These are phyloP conservation scores for Melanotaenia pygmaea DNA, from an alignment of 2,797 vertebrate species.

Conservation along the genomic window DNA sequence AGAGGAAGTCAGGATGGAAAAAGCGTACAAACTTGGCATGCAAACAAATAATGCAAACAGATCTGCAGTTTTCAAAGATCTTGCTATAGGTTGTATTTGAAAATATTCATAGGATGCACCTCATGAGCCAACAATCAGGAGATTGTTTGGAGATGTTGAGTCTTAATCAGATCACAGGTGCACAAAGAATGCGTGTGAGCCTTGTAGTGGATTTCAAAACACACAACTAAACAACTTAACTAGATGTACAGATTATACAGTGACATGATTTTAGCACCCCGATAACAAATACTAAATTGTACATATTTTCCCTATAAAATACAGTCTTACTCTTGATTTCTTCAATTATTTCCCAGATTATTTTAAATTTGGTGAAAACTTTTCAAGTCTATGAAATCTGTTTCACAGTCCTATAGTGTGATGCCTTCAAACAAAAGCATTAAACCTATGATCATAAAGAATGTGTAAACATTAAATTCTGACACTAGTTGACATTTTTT, in stretches of 20 bases:
- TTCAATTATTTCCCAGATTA: neutral
- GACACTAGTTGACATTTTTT: neutral
- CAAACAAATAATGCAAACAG: slow-evolving; percentile 32
- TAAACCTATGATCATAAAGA: neutral
- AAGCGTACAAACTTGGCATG: slow-evolving; percentile 12
- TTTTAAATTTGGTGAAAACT: neutral
- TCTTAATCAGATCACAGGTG: neutral
- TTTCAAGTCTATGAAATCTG: neutral
- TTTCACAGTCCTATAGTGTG: neutral
- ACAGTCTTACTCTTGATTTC: neutral
- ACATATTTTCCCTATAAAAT: slow-evolving; percentile 10
- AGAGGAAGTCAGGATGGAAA: slow-evolving; percentile 45
- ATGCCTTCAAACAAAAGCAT: neutral
- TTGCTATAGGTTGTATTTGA: slow-evolving; percentile 37
- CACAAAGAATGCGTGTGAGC: neutral
- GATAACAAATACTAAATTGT: slow-evolving; percentile 15
- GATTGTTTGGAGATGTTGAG: neutral
- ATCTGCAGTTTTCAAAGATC: slow-evolving; percentile 15
- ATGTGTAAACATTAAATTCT: neutral
- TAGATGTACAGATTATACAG: neutral
- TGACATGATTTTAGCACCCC: slow-evolving; percentile 5
- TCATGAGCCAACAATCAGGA: slow-evolving; percentile 41
- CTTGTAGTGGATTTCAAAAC: neutral
- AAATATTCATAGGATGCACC: slow-evolving; percentile 47
- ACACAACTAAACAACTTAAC: neutral